Conservation (phyloP, 1,140 invertebrate genomes). For the Penaeus chinensis region DNA sequence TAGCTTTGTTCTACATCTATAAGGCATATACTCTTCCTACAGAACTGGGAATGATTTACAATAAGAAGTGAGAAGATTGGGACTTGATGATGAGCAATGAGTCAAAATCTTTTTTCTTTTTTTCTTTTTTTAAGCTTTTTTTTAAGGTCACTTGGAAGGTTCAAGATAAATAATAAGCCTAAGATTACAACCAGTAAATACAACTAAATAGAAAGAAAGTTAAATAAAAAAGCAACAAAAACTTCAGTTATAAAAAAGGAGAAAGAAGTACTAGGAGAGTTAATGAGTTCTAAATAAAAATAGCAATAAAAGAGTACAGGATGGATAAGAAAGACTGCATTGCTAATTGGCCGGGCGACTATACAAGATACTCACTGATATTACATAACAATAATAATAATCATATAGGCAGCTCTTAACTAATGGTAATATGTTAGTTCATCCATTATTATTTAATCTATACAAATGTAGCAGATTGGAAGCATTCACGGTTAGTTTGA, state of each 20-base stretch:
- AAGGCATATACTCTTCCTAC: conserved; percentile 45
- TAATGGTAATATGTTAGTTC: conserved; percentile 53
- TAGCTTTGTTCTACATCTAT: conserved; percentile 50
- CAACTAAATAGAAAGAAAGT: conserved; percentile 11
- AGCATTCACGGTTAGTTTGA: conserved; percentile 58
- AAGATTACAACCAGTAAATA: conserved; percentile 54
- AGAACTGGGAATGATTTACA: conserved; percentile 39
- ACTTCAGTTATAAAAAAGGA: conserved; percentile 19
- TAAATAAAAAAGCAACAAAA: background rate
- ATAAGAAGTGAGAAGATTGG: conserved; percentile 34
- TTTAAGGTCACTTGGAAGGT: conserved; percentile 58
- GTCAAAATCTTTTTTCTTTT: background rate
- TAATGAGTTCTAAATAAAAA: conserved; percentile 48
- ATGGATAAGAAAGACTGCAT: conserved; percentile 54
- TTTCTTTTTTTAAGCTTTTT: background rate
- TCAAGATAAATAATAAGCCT: conserved; percentile 33
- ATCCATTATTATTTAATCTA: conserved; percentile 43
- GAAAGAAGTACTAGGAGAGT: conserved; percentile 23
- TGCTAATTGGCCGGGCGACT: conserved; percentile 51
- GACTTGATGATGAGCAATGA: conserved; percentile 51
- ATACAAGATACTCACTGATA: conserved; percentile 49
- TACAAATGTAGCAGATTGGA: conserved; percentile 58
- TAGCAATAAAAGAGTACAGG: conserved; percentile 37
- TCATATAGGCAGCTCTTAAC: conserved; percentile 51
- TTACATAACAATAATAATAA: conserved; percentile 58